These are phyloP conservation scores for Diplodus sargus DNA, from an alignment of 2,797 vertebrate genomes.

Conservation along the genomic window DNA sequence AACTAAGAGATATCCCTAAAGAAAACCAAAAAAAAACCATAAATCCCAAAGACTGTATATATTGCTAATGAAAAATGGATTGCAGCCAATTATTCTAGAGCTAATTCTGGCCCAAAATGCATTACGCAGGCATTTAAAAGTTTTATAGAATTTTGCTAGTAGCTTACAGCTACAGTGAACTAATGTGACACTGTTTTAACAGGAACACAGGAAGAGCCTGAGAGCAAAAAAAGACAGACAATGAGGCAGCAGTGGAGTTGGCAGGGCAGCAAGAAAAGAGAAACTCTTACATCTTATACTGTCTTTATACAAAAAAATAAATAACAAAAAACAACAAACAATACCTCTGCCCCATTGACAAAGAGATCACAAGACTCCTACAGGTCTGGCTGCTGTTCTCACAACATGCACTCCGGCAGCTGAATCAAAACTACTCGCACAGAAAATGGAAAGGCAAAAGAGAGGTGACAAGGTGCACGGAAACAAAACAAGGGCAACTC, in stretches of 20 bases:
- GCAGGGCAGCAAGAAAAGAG: constrained; percentile 27
- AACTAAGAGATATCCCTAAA: not conserved
- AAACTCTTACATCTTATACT: constrained; percentile 2
- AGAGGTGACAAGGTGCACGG: constrained; percentile 30
- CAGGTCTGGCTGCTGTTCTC: constrained; percentile 29
- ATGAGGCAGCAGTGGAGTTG: constrained; percentile 16
- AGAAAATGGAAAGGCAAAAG: constrained; percentile 22
- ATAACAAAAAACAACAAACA: not conserved
- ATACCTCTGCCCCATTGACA: constrained; percentile 25
- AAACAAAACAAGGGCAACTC: constrained; percentile 26
- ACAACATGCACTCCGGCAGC: constrained; percentile 16
- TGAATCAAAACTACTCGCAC: constrained; percentile 20
- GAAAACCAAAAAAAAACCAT: not conserved
- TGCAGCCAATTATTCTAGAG: constrained; percentile 20
- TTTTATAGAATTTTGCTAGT: constrained; percentile 21
- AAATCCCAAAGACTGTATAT: not conserved
- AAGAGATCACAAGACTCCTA: constrained; percentile 45
- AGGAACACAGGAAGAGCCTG: constrained; percentile 39
- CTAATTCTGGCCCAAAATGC: constrained; percentile 20
- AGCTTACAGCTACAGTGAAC: constrained; percentile 29
- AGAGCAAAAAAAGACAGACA: constrained; percentile 35
- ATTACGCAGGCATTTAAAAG: constrained; percentile 25
- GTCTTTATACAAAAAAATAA: not conserved
- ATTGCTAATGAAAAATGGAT: constrained; percentile 39
- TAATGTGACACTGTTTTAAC: constrained; percentile 31